Percentiles rank a stretch among this genome's conserved stretches.
phyloP scores from a whole-genome alignment of 1,140 invertebrate genomes.

The Limonius californicus region DNA sequence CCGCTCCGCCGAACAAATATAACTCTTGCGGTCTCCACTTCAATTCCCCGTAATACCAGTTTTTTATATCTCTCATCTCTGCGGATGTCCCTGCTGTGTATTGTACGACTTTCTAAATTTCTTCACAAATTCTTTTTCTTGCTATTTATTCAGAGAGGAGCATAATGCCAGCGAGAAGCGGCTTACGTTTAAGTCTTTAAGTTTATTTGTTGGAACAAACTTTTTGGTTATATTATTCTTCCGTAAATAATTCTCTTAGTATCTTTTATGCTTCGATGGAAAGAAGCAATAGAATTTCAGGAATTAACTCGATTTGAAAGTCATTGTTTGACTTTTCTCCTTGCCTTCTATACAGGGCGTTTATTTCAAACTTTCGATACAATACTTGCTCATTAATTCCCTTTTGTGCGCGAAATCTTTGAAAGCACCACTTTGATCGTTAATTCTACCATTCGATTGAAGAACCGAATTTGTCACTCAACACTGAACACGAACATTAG shows the following conservation, averaged over 20 bases:
- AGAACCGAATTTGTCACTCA: too few relatives aligned
- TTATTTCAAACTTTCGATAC: too few relatives aligned
- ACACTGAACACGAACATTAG: too few relatives aligned
- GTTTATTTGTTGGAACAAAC: constrained; percentile 13
- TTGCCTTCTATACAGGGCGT: too few relatives aligned
- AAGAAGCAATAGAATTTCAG: constrained; percentile 10
- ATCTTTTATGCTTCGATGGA: constrained; percentile 7
- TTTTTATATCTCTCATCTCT: constrained; percentile 18
- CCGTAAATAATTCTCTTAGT: constrained; percentile 13
- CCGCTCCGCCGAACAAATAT: constrained; percentile 17
- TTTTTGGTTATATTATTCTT: constrained; percentile 11
- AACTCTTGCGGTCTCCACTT: constrained; percentile 24
- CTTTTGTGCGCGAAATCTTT: too few relatives aligned
- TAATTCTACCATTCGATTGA: too few relatives aligned
- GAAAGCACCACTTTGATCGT: too few relatives aligned
- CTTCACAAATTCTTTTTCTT: constrained; percentile 19
- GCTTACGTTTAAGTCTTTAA: constrained; percentile 23
- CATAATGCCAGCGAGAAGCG: constrained; percentile 21
- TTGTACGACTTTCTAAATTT: constrained; percentile 23
- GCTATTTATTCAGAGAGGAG: constrained; percentile 21
- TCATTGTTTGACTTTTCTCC: neutral
- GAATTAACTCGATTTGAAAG: constrained; percentile 4
- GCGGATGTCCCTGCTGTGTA: constrained; percentile 20
- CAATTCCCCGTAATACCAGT: constrained; percentile 21
- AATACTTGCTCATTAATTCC: too few relatives aligned